Evolutionary conservation across 1,140 invertebrate species (phyloP).

Genomic region (Nomia melanderi): DNA sequence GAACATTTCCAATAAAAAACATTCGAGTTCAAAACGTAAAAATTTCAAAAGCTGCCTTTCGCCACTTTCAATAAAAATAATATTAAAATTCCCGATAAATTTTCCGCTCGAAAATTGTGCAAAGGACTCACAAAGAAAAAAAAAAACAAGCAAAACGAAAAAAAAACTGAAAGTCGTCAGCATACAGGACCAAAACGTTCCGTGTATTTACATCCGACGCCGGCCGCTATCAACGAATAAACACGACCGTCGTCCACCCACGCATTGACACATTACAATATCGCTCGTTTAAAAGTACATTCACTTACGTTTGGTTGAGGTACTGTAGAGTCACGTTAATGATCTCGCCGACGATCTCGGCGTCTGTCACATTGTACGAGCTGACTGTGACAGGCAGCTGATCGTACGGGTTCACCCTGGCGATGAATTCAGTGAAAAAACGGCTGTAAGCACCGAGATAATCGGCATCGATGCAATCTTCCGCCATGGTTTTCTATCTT

Average conservation of each 20-base stretch:
- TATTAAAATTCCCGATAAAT: too few species aligned
- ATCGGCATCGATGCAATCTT: conserved; percentile 81
- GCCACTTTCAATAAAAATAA: too few species aligned
- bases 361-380: conserved; percentile 85
- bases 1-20: too few species aligned
- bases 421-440: conserved; percentile 87
- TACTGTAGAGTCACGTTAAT: conserved; percentile 90
- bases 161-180: not conserved
- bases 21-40: too few species aligned
- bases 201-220: conserved; percentile 5
- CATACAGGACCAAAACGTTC: not conserved
- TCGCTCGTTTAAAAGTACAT: conserved; percentile 19
- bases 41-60: too few species aligned
- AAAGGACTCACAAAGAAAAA: too few species aligned
- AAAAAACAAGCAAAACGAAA: too few species aligned
- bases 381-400: conserved; percentile 88
- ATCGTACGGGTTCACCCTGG: conserved; percentile 85
- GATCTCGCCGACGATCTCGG: conserved; percentile 88
- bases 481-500: conserved; percentile 59
- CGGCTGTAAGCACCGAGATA: conserved; percentile 85
- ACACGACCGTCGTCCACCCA: conserved; percentile 15
- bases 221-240: conserved; percentile 33
- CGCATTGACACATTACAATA: conserved; percentile 10
- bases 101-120: too few species aligned
- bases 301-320: conserved; percentile 87